phyloP scores from a whole-genome alignment of 2,797 vertebrate species.

The Alexandromys oeconomus region DNA sequence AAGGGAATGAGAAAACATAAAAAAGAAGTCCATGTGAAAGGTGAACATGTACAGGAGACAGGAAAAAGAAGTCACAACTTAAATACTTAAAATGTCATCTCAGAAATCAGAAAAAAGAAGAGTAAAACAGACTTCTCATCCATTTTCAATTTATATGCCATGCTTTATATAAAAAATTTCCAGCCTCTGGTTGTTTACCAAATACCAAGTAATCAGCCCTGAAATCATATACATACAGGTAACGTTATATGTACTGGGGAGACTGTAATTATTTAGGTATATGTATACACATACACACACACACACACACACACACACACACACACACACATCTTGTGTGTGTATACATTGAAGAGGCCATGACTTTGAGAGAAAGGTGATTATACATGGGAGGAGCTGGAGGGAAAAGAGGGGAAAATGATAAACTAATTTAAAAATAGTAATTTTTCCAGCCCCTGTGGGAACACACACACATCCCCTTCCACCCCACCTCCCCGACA shows the following conservation, averaged over 20 bases:
- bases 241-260: too few species aligned
- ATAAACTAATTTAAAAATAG: not conserved
- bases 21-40: constrained; percentile 30
- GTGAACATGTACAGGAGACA: not conserved
- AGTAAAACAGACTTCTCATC: constrained; percentile 61
- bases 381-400: not conserved
- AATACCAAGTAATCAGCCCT: too few species aligned
- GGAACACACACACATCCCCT: too few species aligned
- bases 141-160: constrained; percentile 2
- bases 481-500: too few species aligned
- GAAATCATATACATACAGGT: not conserved
- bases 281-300: too few species aligned
- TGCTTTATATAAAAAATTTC: not conserved
- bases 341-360: not conserved
- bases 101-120: not conserved
- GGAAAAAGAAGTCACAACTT: not conserved
- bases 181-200: not conserved
- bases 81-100: not conserved
- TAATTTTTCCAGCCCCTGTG: not conserved
- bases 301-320: too few species aligned
- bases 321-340: too few species aligned
- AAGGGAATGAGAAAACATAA: not conserved
- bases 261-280: not conserved
- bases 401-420: not conserved
- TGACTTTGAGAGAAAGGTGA: not conserved